phyloP scores from a whole-genome alignment of 2,888 invertebrate genomes.

The Cotesia congregata region DNA sequence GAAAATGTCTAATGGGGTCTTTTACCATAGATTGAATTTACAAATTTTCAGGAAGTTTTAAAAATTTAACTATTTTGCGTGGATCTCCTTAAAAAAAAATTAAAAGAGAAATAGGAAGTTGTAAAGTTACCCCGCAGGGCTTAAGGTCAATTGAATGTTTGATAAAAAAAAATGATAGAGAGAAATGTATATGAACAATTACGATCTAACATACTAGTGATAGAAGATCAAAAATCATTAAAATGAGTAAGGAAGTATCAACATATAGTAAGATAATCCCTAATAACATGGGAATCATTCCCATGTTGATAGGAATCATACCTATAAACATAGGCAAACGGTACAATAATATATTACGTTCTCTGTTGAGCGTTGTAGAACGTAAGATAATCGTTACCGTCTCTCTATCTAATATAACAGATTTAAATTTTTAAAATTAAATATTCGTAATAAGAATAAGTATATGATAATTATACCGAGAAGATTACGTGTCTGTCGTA shows the following conservation, averaged over 20 bases:
- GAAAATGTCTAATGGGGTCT: no score
- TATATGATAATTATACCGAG: conserved; percentile 58
- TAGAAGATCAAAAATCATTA: not conserved
- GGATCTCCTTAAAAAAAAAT: not conserved
- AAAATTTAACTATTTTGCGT: no score
- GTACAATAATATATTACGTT: not conserved
- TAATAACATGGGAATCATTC: not conserved
- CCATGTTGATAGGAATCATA: not conserved
- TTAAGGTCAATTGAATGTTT: not conserved
- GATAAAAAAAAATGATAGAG: not conserved
- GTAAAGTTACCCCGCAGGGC: not conserved
- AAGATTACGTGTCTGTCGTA: conserved; percentile 70
- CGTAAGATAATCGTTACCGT: not conserved
- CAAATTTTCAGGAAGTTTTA: no score
- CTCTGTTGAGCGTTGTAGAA: not conserved
- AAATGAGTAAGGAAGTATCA: not conserved
- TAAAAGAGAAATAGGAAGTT: not conserved
- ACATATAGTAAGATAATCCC: not conserved
- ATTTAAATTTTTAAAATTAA: conserved; percentile 8
- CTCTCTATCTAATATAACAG: not conserved
- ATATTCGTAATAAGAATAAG: not conserved
- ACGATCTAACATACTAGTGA: not conserved
- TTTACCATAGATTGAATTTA: no score
- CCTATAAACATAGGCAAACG: not conserved
- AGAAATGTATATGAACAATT: not conserved